Evolutionary conservation across 1,140 invertebrate genomes (phyloP), one percentile per base, ranked within the genome.

Genomic region (Prorops nasuta): DNA sequence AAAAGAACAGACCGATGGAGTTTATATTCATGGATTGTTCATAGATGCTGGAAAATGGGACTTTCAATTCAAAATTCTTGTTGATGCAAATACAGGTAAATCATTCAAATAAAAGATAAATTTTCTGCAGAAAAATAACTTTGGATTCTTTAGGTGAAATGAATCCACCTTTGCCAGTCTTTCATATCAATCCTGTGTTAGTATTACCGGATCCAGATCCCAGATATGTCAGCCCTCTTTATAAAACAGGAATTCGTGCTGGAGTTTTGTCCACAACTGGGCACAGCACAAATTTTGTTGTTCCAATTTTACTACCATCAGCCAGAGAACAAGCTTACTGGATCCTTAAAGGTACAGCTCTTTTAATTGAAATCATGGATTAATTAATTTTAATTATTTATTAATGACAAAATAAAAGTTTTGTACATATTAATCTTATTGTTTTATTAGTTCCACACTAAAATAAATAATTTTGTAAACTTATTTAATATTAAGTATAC

Each of bases 41-140:
- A 81, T 94, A 39, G 93, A 96, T 72, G 92, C 91, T 1, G 92
- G 87, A 12, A 80, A 84, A 56, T 95, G 90, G 89, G 87, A 94
- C 64, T 66, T 80, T 15, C 60, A 77, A 20, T 66, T 72, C 1
- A 86, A 83, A 69, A 72, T 77, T 2, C 75, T 94, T 1, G 82
- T 82, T 1, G 91, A 95, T 71, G 84, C 89, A 2, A 75, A 84
- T 51, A 83, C 84, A 64, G 86, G 85, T 86, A 71, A 63, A 15
- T 16, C 43, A 43, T 34, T 32, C n/a, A 44, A n/a, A n/a, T n/a
- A n/a, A n/a, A n/a, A n/a, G n/a, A n/a, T n/a, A n/a, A n/a, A n/a
- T 44, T 18, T 6, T 18, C 18, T 35, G 16, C 20, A 21, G 14
- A n/a, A 45, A 34, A 8, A 31, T 39, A 42, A 28, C 17, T 28